A percentile compares a stretch with the other conserved stretches of the same genome.
These are phyloP conservation scores for Podiceps cristatus DNA, from an alignment of 2,113 vertebrate species.

Conservation along the genomic window DNA sequence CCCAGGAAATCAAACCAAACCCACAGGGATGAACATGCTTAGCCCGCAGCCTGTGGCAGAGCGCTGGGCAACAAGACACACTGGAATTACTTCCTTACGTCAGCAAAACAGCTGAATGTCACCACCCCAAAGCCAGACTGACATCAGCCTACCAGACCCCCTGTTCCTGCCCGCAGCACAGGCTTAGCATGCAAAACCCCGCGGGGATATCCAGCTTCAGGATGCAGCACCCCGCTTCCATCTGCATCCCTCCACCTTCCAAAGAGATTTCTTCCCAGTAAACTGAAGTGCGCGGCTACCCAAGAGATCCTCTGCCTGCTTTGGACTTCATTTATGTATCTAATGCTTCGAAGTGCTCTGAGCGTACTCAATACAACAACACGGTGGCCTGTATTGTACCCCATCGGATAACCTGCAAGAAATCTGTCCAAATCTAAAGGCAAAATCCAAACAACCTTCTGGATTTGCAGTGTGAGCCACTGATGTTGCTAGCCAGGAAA, in stretches of 20 bases:
- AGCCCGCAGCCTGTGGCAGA: not conserved
- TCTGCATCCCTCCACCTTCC: not conserved
- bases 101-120: not conserved
- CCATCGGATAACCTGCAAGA: not conserved
- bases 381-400: fast-evolving
- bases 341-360: not conserved
- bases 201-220: not conserved
- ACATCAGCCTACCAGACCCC: not conserved
- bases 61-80: too few relatives aligned
- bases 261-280: too few relatives aligned
- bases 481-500: not conserved
- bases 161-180: not conserved
- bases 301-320: not conserved
- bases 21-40: fast-evolving
- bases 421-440: not conserved
- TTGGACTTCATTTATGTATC: fast-evolving
- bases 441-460: not conserved
- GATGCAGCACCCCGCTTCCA: not conserved
- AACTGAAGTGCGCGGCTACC: not conserved
- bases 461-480: not conserved
- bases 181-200: not conserved
- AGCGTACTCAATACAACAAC: fast-evolving
- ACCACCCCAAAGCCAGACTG: not conserved
- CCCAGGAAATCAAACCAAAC: not conserved
- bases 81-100: not conserved